A percentile compares a stretch with the other conserved stretches of the same genome.
Evolutionary conservation across 2,888 invertebrate species (phyloP).

Genomic region (Drosophila niveifrons): DNA sequence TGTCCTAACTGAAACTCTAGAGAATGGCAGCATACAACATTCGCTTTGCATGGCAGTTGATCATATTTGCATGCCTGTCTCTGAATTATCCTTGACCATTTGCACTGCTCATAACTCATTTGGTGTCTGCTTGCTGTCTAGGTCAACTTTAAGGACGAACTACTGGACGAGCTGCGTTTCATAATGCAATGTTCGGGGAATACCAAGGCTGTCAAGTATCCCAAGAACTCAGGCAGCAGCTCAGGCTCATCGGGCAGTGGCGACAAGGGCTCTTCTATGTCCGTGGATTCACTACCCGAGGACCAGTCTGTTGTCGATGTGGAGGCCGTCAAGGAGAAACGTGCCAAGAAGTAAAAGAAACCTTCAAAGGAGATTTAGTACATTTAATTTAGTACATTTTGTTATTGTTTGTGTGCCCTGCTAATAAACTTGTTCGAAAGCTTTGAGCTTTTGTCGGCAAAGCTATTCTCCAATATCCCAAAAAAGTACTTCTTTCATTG

Average conservation of each 20-base stretch:
- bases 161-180: slow-evolving; percentile 90
- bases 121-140: slow-evolving; percentile 70
- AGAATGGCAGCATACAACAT: not conserved
- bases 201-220: slow-evolving; percentile 89
- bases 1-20: slow-evolving; percentile 5
- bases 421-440: slow-evolving; percentile 25
- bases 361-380: not conserved
- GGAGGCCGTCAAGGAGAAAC: slow-evolving; percentile 47
- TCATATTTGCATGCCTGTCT: slow-evolving; percentile 2
- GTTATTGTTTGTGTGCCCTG: slow-evolving; percentile 2
- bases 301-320: slow-evolving; percentile 53
- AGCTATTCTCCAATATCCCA: not conserved
- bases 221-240: slow-evolving; percentile 73
- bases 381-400: not conserved
- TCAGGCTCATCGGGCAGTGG: slow-evolving; percentile 53
- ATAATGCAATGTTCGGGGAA: slow-evolving; percentile 90
- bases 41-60: slow-evolving; percentile 24
- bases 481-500: not conserved
- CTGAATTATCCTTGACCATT: not conserved
- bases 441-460: not conserved
- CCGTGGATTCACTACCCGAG: slow-evolving; percentile 78
- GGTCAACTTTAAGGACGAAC: slow-evolving; percentile 89
- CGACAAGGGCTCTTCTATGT: slow-evolving; percentile 61
- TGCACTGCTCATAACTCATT: not conserved
- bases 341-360: slow-evolving; percentile 64